Percentiles rank a stretch among this genome's conserved stretches.
Evolutionary conservation across 2,113 vertebrate species (phyloP).

Genomic region (Sorex araneus): DNA sequence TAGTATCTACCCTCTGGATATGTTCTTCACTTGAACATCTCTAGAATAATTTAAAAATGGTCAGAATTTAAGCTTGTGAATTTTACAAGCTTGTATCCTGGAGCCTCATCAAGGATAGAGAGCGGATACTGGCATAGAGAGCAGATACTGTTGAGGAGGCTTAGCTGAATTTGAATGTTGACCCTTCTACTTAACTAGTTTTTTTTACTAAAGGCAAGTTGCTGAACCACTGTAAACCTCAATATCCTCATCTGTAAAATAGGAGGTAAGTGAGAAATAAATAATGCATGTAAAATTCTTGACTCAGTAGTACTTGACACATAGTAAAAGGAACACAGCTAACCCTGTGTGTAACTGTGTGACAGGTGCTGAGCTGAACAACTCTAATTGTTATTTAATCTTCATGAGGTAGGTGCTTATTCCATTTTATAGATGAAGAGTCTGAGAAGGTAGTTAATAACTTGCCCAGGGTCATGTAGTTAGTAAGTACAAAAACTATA

Average conservation of each 20-base stretch:
- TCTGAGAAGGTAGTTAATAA: neutral
- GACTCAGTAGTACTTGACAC: neutral
- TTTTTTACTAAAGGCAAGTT: constrained; percentile 34
- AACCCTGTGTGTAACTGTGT: neutral
- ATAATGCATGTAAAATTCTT: neutral
- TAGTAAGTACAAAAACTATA: neutral
- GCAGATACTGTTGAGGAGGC: neutral
- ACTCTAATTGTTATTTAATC: neutral
- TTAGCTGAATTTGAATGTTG: neutral
- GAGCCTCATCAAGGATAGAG: constrained; percentile 19
- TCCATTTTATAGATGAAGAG: constrained; percentile 16
- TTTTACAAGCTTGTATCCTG: neutral
- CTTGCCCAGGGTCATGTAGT: neutral
- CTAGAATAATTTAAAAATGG: constrained; percentile 57
- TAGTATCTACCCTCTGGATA: constrained; percentile 38
- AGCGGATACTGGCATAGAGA: neutral
- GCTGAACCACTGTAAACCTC: constrained; percentile 7
- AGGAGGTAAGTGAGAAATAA: constrained; percentile 8
- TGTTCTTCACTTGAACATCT: constrained; percentile 60
- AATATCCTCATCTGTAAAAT: neutral
- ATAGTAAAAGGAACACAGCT: neutral
- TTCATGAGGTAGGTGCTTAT: neutral
- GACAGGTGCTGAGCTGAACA: neutral
- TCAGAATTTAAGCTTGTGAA: constrained; percentile 2
- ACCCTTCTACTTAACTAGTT: neutral